Conservation (phyloP, 1,140 invertebrate genomes). For the Lamellibrachia luymesi region DNA sequence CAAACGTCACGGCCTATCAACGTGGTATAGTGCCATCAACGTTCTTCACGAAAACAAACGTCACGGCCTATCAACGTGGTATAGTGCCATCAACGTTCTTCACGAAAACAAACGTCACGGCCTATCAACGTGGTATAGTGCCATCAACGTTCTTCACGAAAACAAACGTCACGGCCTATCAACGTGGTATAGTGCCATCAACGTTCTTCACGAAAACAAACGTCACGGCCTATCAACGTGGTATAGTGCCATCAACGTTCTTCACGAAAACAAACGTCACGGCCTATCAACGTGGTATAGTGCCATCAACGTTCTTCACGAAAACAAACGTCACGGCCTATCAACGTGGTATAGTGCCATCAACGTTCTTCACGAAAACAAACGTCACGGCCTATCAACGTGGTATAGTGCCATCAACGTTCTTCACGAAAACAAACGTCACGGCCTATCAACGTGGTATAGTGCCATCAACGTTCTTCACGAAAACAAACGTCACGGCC, state of each 20-base stretch:
- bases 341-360: background rate
- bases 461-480: background rate
- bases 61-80: too few relatives aligned
- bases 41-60: background rate
- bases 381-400: too few relatives aligned
- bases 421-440: background rate
- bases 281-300: too few relatives aligned
- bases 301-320: background rate
- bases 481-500: too few relatives aligned
- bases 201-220: background rate
- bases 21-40: background rate
- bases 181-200: background rate
- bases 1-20: too few relatives aligned
- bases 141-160: background rate
- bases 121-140: too few relatives aligned
- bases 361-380: background rate
- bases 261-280: too few relatives aligned
- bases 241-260: background rate
- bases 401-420: background rate
- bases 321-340: too few relatives aligned
- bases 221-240: too few relatives aligned
- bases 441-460: too few relatives aligned
- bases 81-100: background rate
- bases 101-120: too few relatives aligned
- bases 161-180: too few relatives aligned